These are phyloP conservation scores for Rousettus madagascariensis DNA, from an alignment of 2,797 vertebrate species.

Conservation along the genomic window DNA sequence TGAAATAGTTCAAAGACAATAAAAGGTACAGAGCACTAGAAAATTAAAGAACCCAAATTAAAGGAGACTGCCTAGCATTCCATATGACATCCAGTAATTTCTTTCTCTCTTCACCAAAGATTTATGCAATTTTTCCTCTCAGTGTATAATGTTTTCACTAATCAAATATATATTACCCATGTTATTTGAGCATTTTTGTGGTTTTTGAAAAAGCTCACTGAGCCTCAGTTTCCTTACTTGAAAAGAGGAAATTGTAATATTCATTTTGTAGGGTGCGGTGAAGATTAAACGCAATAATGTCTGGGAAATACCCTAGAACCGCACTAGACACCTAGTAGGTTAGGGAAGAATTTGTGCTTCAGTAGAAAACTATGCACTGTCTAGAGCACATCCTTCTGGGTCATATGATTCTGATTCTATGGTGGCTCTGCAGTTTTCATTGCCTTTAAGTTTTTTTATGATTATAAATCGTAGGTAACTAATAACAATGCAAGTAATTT, in stretches of 20 bases:
- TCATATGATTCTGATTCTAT: not conserved
- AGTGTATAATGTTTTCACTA: not conserved
- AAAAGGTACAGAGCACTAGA: not conserved
- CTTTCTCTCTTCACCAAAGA: not conserved
- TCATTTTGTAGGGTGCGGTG: not conserved
- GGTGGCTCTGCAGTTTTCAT: not conserved
- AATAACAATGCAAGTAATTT: not conserved
- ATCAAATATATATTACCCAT: not conserved
- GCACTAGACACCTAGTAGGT: not conserved
- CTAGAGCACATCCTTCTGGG: not conserved
- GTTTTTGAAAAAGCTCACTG: not conserved
- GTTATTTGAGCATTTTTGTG: not conserved
- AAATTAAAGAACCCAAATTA: not conserved
- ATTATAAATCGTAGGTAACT: not conserved
- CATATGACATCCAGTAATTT: not conserved
- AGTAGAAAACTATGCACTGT: not conserved
- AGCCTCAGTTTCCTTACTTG: constrained; percentile 25
- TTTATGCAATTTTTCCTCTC: not conserved
- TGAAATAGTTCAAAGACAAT: not conserved
- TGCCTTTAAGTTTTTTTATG: not conserved
- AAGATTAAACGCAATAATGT: not conserved
- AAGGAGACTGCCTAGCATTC: not conserved
- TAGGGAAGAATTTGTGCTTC: not conserved
- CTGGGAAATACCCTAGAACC: not conserved
- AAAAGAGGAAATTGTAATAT: not conserved